Conservation (phyloP, 2,113 vertebrate species). For the Lota lota region DNA sequence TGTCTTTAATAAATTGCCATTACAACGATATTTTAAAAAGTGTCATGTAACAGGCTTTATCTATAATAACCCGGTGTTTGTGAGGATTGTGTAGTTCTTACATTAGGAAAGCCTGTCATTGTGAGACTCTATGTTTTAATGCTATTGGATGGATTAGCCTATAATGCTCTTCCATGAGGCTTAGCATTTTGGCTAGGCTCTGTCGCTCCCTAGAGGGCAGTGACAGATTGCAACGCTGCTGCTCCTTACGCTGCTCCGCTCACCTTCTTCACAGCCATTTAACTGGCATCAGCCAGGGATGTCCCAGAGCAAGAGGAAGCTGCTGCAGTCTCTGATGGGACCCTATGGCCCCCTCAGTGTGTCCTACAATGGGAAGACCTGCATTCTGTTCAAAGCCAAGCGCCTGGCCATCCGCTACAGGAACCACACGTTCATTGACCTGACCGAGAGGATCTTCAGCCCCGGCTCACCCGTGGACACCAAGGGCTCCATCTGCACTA, state of each 20-base stretch:
- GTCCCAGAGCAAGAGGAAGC: constrained; percentile 70
- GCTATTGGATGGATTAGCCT: constrained; percentile 41
- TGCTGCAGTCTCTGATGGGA: constrained; percentile 70
- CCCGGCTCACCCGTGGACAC: constrained; percentile 78
- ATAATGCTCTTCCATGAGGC: constrained; percentile 31
- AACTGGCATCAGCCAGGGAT: constrained; percentile 71
- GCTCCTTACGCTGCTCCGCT: background rate
- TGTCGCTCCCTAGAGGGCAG: constrained; percentile 23
- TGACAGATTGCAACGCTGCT: constrained; percentile 20
- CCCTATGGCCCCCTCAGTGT: constrained; percentile 82
- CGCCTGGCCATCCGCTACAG: constrained; percentile 85
- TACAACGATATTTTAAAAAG: too few species aligned
- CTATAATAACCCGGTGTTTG: too few species aligned
- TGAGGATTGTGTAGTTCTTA: background rate
- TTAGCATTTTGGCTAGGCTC: constrained; percentile 13
- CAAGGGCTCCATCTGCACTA: constrained; percentile 86
- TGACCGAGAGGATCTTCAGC: constrained; percentile 83
- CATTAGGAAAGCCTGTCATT: background rate
- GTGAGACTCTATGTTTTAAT: constrained; percentile 15
- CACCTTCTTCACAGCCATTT: constrained; percentile 61
- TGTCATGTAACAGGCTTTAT: too few species aligned
- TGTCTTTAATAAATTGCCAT: too few species aligned
- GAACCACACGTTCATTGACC: constrained; percentile 87
- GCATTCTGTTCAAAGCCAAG: constrained; percentile 94
- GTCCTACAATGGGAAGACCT: constrained; percentile 81